Percentiles rank a stretch among this genome's conserved stretches.
phyloP scores from a whole-genome alignment of 2,113 vertebrate genomes.

The Seriola dumerili region DNA sequence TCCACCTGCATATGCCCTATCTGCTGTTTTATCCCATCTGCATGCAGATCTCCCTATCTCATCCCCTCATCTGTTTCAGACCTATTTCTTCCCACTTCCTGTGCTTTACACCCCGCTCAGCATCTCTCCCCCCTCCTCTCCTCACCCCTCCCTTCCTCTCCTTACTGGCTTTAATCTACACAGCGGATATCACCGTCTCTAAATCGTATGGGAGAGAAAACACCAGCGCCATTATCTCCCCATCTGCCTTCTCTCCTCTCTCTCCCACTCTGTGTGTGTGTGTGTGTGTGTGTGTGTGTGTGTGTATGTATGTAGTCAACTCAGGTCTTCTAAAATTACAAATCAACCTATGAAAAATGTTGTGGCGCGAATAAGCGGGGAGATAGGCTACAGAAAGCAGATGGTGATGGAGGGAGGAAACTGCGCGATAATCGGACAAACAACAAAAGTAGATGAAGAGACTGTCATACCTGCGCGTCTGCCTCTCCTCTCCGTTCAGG shows the following conservation, averaged over 20 bases:
- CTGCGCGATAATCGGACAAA: constrained; percentile 19
- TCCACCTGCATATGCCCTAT: background rate
- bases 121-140: background rate
- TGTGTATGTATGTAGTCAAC: constrained; percentile 8
- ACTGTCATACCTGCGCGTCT: constrained; percentile 69
- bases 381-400: background rate
- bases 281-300: too few relatives aligned
- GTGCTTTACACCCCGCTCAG: background rate
- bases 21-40: background rate
- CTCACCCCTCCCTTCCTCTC: background rate
- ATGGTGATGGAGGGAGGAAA: background rate
- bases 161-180: constrained; percentile 47
- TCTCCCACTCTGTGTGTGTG: background rate
- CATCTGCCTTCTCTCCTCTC: constrained; percentile 64
- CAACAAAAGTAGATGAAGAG: constrained; percentile 59
- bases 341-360: constrained; percentile 24
- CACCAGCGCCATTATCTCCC: constrained; percentile 80
- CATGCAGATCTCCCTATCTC: background rate
- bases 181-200: constrained; percentile 60
- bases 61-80: constrained; percentile 16
- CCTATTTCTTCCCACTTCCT: constrained; percentile 27
- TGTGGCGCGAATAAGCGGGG: background rate
- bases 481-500: constrained; percentile 37
- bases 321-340: constrained; percentile 44
- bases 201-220: constrained; percentile 63